Conservation (phyloP, 2,797 vertebrate species). For the Setipinna tenuifilis region DNA sequence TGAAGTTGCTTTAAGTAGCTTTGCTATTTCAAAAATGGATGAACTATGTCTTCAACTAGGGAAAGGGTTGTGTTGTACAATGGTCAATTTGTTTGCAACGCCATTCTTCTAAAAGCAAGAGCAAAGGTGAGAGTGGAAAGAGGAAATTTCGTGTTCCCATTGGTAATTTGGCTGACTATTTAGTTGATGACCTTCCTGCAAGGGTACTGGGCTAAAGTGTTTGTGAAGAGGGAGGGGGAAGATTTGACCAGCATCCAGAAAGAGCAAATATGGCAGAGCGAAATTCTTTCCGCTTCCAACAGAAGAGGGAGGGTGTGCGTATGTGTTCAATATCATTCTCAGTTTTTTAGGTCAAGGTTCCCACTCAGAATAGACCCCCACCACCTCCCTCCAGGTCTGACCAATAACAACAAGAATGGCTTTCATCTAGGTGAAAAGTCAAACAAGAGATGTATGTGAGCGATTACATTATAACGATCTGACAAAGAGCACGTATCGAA, state of each 20-base stretch:
- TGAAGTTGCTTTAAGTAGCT: too few relatives aligned
- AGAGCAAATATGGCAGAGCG: slow-evolving; percentile 53
- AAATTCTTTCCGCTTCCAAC: slow-evolving; percentile 63
- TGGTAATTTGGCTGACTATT: background rate
- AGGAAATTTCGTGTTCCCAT: background rate
- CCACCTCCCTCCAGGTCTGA: background rate
- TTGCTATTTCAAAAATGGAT: too few relatives aligned
- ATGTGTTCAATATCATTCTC: background rate
- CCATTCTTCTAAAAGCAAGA: background rate
- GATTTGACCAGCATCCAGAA: slow-evolving; percentile 53
- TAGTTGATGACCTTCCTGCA: background rate
- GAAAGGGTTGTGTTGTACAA: background rate
- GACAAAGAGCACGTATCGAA: slow-evolving; percentile 11
- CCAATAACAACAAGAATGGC: background rate
- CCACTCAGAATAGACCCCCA: slow-evolving; percentile 49
- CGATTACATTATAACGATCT: background rate
- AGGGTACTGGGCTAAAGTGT: slow-evolving; percentile 64
- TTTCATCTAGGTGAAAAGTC: slow-evolving; percentile 42
- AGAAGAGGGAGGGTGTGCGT: slow-evolving; percentile 50
- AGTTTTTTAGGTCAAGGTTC: slow-evolving; percentile 53
- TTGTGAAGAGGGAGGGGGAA: slow-evolving; percentile 45
- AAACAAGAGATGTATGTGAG: background rate
- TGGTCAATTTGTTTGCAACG: background rate
- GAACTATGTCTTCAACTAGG: background rate
- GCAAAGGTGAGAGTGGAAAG: background rate